phyloP scores from a whole-genome alignment of 2,888 invertebrate species.

The Protonemura montana region DNA sequence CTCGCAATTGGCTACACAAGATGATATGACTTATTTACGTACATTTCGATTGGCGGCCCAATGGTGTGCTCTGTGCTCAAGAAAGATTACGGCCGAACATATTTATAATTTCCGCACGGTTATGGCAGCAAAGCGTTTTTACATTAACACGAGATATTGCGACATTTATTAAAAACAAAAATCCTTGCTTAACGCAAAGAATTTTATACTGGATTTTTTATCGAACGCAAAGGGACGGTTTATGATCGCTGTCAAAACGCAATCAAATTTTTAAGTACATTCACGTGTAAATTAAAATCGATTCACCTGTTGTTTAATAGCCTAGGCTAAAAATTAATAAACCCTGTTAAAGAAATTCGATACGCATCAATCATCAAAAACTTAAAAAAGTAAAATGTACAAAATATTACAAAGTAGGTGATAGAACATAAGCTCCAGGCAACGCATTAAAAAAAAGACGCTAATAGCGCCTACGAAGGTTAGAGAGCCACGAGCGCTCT shows the following conservation, averaged over 20 bases:
- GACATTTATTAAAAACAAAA: too few relatives aligned
- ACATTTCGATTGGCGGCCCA: not conserved
- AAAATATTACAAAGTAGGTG: not conserved
- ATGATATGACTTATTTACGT: slow-evolving; percentile 12
- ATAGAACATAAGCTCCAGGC: not conserved
- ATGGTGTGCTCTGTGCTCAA: not conserved
- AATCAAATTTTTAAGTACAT: not conserved
- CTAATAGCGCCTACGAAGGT: not conserved
- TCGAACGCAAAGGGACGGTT: not conserved
- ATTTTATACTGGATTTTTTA: not conserved
- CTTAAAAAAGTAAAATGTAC: not conserved
- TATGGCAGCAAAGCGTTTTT: too few relatives aligned
- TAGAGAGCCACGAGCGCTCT: not conserved
- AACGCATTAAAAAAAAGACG: not conserved
- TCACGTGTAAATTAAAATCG: not conserved
- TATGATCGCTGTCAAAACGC: not conserved
- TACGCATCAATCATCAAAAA: not conserved
- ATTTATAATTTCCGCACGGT: too few relatives aligned
- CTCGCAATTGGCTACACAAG: not conserved
- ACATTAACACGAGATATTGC: too few relatives aligned
- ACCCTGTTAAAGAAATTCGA: not conserved
- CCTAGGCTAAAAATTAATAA: not conserved
- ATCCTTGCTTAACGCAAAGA: too few relatives aligned
- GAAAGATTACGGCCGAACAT: not conserved
- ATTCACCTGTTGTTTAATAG: not conserved